Evolutionary conservation across 2,888 invertebrate genomes (phyloP), one percentile per base, ranked within the genome.

Genomic region (Exocentrus adspersus): DNA sequence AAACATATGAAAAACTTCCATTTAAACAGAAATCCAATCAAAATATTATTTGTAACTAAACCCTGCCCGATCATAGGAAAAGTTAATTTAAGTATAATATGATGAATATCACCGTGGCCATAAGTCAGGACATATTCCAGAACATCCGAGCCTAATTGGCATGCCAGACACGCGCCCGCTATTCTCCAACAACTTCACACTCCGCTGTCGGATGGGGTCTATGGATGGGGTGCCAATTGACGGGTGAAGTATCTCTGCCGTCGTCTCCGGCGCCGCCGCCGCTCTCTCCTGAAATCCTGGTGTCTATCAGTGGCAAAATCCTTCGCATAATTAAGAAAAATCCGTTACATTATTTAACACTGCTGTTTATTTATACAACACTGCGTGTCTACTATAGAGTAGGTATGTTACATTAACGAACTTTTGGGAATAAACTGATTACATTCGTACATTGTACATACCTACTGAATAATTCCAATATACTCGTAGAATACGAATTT

Each of bases 131-230:
- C 43, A 43, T 54, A 54, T 42, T 43, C 53, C 57, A 62, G 62
- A 59, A 58, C 67, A 30, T 54, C 17, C 52, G 52, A 45, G 60
- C 37, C 41, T 53, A 65, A 68, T 77, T 73, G 71, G 67, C 69
- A 79, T 76, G 75, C 80, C 60, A 69, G 73, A 71, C 81, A 81
- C 80, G 81, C 75, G 67, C 71, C 68, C 70, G 76, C 81, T 77
- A 80, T 81, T 81, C 78, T 77, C 79, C 76, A 77, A 78, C 79
- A 64, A 69, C 69, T 67, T 64, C 66, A 60, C 66, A 64, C 64
- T 61, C 50, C 64, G 64, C 24, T 61, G 63, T 61, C 58, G 46
- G 62, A 28, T 53, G 41, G 62, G 58, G 61, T 61, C 65, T 59
- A 58, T 63, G 54, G 64, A 61, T 62, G 67, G 64, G 70, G 68